A percentile compares a stretch with the other conserved stretches of the same genome.
Conservation (phyloP, 2,797 vertebrate species). For the Numenius phaeopus region DNA sequence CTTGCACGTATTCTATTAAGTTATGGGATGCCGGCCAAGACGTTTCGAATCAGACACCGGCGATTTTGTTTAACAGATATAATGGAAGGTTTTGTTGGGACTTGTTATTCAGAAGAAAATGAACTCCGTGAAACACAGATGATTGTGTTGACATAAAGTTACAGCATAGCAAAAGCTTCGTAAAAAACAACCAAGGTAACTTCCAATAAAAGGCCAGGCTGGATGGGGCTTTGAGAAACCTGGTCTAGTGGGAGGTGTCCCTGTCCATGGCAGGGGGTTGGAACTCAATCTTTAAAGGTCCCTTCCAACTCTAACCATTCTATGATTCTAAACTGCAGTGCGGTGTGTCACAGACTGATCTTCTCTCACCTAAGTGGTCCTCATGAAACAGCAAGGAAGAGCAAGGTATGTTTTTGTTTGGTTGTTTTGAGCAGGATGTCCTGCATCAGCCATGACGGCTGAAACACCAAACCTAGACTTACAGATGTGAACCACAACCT, state of each 20-base stretch:
- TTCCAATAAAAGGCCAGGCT: background rate
- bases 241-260: too few relatives aligned
- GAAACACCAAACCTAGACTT: background rate
- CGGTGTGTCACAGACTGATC: background rate
- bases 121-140: background rate
- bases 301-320: too few relatives aligned
- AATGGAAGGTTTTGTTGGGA: background rate
- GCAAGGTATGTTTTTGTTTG: accelerated
- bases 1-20: background rate
- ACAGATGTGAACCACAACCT: accelerated
- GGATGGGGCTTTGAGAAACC: too few relatives aligned
- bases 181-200: background rate
- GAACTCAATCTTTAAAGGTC: too few relatives aligned
- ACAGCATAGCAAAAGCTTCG: background rate
- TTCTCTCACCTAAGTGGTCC: background rate
- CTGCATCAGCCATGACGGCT: background rate
- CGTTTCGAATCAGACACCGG: background rate
- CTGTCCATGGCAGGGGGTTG: too few relatives aligned
- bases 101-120: background rate
- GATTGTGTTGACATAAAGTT: background rate
- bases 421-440: background rate
- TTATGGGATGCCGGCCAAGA: background rate
- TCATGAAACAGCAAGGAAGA: background rate
- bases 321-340: background rate
- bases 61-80: background rate